A percentile compares a stretch with the other conserved stretches of the same genome.
These are phyloP conservation scores for Trichonephila clavata DNA, from an alignment of 1,140 invertebrate species.

Conservation along the genomic window DNA sequence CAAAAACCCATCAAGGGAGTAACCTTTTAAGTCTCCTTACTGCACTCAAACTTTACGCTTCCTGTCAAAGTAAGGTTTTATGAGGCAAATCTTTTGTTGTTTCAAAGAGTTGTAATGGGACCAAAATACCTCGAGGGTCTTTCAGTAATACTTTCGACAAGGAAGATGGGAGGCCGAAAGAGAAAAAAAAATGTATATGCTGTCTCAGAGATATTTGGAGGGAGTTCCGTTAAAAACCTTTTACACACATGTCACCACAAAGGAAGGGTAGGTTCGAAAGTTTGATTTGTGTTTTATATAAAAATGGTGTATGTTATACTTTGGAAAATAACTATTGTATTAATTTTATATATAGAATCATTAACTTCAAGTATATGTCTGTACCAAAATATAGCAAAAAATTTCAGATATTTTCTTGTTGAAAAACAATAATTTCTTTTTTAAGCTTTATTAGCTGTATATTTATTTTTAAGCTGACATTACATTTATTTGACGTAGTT, in stretches of 20 bases:
- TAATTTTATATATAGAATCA: too few relatives aligned
- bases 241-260: conserved; percentile 44
- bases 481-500: too few relatives aligned
- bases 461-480: too few relatives aligned
- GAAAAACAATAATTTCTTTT: too few relatives aligned
- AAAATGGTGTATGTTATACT: not conserved
- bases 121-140: conserved; percentile 39
- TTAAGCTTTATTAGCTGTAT: too few relatives aligned
- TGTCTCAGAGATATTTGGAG: not conserved
- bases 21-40: conserved; percentile 46
- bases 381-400: too few relatives aligned
- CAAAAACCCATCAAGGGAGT: conserved; percentile 16
- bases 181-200: not conserved
- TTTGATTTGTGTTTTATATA: not conserved
- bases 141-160: conserved; percentile 24
- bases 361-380: too few relatives aligned
- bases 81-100: conserved; percentile 71
- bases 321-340: too few relatives aligned
- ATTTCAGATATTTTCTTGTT: too few relatives aligned
- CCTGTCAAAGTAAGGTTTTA: conserved; percentile 70
- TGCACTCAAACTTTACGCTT: conserved; percentile 26
- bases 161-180: not conserved
- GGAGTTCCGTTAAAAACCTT: conserved; percentile 61
- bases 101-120: conserved; percentile 63
- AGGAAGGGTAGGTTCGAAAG: not conserved